Evolutionary conservation across 2,113 vertebrate species (phyloP).

Genomic region (Bufo gargarizans): DNA sequence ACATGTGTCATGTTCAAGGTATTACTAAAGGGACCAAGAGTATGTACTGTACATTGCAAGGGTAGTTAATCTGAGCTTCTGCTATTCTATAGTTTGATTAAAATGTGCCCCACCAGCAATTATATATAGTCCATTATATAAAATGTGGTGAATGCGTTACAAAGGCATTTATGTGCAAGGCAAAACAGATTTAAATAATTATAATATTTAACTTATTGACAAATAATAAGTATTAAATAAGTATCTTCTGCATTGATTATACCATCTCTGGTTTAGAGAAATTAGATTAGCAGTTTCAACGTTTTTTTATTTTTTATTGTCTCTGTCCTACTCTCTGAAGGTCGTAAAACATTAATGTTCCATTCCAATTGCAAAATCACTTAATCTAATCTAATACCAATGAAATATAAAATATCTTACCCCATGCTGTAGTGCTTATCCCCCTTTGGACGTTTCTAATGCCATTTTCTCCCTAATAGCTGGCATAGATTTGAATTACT

Average conservation of each 20-base stretch:
- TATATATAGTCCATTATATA: not conserved
- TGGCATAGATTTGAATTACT: no score
- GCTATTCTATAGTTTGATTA: not conserved
- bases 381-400: no score
- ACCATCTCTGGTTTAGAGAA: no score
- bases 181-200: not conserved
- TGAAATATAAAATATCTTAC: no score
- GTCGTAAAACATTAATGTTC: no score
- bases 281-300: not conserved
- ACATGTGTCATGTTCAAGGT: conserved; percentile 98
- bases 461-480: no score
- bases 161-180: not conserved
- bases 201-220: not conserved
- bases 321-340: no score
- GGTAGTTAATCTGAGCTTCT: conserved; percentile 77
- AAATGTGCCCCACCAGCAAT: not conserved
- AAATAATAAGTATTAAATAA: not conserved
- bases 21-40: conserved; percentile 93
- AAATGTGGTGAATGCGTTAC: not conserved
- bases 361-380: no score
- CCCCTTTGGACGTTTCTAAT: no score
- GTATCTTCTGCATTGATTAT: no score
- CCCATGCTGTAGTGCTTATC: no score
- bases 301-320: no score
- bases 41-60: conserved; percentile 85